Conservation (phyloP, 2,797 vertebrate species). For the Atherinosoma microstoma region DNA sequence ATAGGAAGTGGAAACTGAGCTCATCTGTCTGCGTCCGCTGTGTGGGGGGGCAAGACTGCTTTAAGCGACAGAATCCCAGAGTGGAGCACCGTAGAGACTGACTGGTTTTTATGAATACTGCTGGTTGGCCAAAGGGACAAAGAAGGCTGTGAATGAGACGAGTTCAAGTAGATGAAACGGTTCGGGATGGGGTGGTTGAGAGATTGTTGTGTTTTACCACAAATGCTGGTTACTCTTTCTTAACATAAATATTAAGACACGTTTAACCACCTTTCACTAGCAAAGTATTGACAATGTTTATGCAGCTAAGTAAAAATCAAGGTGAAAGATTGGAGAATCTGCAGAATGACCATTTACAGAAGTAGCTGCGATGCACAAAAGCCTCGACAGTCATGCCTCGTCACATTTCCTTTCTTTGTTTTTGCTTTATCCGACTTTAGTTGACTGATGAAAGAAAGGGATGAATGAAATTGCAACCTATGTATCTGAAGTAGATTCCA, state of each 20-base stretch:
- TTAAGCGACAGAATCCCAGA: constrained; percentile 41
- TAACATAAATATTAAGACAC: constrained; percentile 4
- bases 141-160: constrained; percentile 32
- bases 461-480: neutral
- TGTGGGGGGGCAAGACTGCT: neutral
- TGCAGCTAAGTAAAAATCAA: constrained; percentile 6
- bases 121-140: constrained; percentile 4
- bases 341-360: constrained; percentile 6
- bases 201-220: constrained; percentile 16
- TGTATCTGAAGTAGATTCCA: constrained; percentile 2
- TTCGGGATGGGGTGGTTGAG: neutral
- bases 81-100: constrained; percentile 16
- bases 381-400: neutral
- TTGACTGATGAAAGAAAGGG: constrained; percentile 10
- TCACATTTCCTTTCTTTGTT: constrained; percentile 14
- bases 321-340: neutral
- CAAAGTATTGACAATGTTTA: constrained; percentile 1
- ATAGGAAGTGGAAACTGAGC: constrained; percentile 19
- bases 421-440: constrained; percentile 24
- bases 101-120: constrained; percentile 21
- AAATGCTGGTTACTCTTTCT: constrained; percentile 16
- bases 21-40: constrained; percentile 3
- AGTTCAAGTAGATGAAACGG: constrained; percentile 3
- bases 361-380: constrained; percentile 13
- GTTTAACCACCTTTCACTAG: constrained; percentile 18